Base-by-base conservation (phyloP, 2,888 invertebrate genomes). In the Drosophila histrio region DNA sequence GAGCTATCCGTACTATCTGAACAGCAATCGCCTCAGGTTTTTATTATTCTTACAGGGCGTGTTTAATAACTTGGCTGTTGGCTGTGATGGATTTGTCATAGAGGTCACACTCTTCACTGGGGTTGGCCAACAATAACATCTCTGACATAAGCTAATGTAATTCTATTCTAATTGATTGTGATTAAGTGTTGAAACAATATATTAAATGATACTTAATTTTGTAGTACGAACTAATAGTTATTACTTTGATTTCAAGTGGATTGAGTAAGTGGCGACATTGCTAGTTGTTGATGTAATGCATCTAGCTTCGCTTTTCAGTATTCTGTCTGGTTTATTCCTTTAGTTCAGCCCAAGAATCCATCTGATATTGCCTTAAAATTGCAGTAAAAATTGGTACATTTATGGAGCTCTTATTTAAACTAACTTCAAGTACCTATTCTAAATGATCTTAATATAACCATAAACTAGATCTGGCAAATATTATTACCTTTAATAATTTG, bases 31-130 rank as follows among this genome's bases (percentile, higher is more conserved):
- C 30, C 30, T 13, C 47, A 24, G 22, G 39, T 17, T 4, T 36
- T 3, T n/a, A n/a, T n/a, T n/a, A n/a, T n/a, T n/a, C n/a, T n/a
- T 21, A 15, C 17, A 19, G 58, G 70, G 71, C 65, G 71, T 59
- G 58, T 28, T 30, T 8, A 24, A 32, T 43, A 44, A 56, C 54
- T 19, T 39, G 26, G 1, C 21, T 15, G 1, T 47, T 47, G 32
- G n/a, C 13, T 11, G 5, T 24, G 5, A 28, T 46, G 28, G n/a
- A 43, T 44, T 63, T 53, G 56, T 63, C 56, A 66, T 57, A 34
- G 66, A 52, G 59, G 22, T 56, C 38, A 46, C 30, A 46, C 30
- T 34, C 46, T 46, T 57, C 17, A 15, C 15, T 38, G 17, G 28
- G 46, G 36, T 38, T 36, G 46, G 34, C 21, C 52, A 34, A 22